phyloP scores from a whole-genome alignment of 2,888 invertebrate species.

The Microctonus aethiopoides region DNA sequence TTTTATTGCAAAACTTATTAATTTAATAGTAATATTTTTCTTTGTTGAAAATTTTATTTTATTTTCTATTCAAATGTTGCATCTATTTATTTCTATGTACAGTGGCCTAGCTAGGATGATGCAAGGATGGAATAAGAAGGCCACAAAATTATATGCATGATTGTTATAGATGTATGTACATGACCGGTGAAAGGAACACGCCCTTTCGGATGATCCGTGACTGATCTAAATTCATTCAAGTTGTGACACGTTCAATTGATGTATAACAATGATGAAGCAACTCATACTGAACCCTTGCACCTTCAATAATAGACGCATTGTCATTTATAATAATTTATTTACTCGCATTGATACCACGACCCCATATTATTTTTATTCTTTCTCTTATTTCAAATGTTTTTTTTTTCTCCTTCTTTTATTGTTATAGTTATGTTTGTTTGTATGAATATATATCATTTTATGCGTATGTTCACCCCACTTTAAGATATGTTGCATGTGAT shows the following conservation, averaged over 20 bases:
- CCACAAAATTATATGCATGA: neutral
- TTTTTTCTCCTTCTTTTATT: neutral
- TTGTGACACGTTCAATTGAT: conserved; percentile 28
- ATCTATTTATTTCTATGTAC: neutral
- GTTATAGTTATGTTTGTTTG: neutral
- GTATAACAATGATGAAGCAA: conserved; percentile 10
- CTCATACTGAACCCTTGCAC: neutral
- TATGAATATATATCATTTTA: conserved; percentile 9
- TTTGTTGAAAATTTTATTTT: neutral
- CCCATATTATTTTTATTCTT: conserved; percentile 21
- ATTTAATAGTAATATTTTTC: neutral
- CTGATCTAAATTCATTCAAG: conserved; percentile 47
- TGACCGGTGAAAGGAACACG: conserved; percentile 61
- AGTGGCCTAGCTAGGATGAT: neutral
- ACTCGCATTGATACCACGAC: neutral
- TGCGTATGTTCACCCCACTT: conserved; percentile 42
- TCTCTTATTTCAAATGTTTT: too few relatives aligned
- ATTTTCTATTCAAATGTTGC: neutral
- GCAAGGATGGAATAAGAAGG: neutral
- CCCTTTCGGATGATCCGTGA: conserved; percentile 57
- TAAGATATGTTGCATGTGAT: conserved; percentile 36
- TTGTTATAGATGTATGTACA: conserved; percentile 4
- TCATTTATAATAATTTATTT: neutral
- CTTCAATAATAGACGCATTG: conserved; percentile 1
- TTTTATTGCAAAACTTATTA: neutral